Evolutionary conservation across 2,888 invertebrate genomes (phyloP), one percentile per base, ranked within the genome.

Genomic region (Temnothorax ravouxi): DNA sequence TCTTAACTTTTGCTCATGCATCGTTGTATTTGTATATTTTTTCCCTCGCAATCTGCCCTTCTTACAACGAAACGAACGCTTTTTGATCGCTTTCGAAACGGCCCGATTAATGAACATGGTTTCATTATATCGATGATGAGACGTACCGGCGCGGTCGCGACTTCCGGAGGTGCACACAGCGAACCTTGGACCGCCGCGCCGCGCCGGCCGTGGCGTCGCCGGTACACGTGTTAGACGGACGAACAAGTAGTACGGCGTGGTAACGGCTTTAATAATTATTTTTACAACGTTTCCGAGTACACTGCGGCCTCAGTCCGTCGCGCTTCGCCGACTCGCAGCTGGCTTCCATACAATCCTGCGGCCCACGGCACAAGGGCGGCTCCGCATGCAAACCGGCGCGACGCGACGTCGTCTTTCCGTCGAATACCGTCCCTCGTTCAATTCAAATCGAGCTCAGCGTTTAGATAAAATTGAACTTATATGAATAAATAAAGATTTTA

Each of bases 251-350:
- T 82, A 83, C 84, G 88, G 90, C 88, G 90, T 88, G 92, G 92
- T 94, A 95, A 94, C 94, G 94, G 94, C 93, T 94, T 94, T 92
- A 93, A 94, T 95, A 94, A 95, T 95, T 95, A 95, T 95, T 95
- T 95, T 95, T 94, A 94, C 94, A 94, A 93, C 94, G 94, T 95
- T 95, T 95, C 94, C 94, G 92, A 94, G 94, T 94, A 93, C 92
- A 94, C 89, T n/a, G 91, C 89, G 88, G 88, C 86, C 87, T 94
- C 89, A 91, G 91, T 88, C 90, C 92, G 94, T 94, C 93, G 92
- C 94, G 95, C 93, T 94, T 92, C 93, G 93, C 93, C 95, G 95
- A 93, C 91, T 94, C 90, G 94, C 95, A 95, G 95, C 95, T 95
- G 95, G 94, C 94, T 92, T 92, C 91, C 90, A 91, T 92, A 91